These are phyloP conservation scores for Pituophis catenifer DNA, from an alignment of 2,113 vertebrate species.

Conservation along the genomic window DNA sequence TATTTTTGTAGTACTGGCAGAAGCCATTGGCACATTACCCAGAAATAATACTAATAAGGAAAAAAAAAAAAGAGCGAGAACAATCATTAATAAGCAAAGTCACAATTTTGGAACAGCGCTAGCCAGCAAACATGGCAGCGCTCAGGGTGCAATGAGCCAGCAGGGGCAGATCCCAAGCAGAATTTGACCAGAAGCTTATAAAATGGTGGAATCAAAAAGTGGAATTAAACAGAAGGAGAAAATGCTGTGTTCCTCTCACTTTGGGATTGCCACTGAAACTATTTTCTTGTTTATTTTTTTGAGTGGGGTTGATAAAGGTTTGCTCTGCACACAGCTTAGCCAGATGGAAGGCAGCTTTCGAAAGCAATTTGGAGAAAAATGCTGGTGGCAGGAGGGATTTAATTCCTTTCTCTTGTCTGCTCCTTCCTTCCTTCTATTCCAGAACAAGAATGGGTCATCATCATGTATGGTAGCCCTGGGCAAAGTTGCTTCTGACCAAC, in stretches of 20 bases:
- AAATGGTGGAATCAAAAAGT: not conserved
- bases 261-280: not conserved
- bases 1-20: slow-evolving; percentile 14
- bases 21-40: slow-evolving; percentile 1
- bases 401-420: not conserved
- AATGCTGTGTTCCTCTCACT: not conserved
- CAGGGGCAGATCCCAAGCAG: not conserved
- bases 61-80: not conserved
- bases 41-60: not conserved
- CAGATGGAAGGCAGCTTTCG: not conserved
- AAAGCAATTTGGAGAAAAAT: not conserved
- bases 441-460: not conserved
- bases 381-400: not conserved
- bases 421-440: no score
- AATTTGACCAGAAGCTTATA: not conserved
- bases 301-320: not conserved
- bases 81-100: slow-evolving; percentile 3
- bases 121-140: not conserved
- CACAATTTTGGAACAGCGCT: not conserved
- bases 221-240: not conserved
- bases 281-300: not conserved
- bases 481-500: not conserved
- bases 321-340: no score
- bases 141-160: not conserved
- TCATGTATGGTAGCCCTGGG: not conserved